phyloP scores from a whole-genome alignment of 1,140 invertebrate species.

The Pseudomyrmex cubaensis region DNA sequence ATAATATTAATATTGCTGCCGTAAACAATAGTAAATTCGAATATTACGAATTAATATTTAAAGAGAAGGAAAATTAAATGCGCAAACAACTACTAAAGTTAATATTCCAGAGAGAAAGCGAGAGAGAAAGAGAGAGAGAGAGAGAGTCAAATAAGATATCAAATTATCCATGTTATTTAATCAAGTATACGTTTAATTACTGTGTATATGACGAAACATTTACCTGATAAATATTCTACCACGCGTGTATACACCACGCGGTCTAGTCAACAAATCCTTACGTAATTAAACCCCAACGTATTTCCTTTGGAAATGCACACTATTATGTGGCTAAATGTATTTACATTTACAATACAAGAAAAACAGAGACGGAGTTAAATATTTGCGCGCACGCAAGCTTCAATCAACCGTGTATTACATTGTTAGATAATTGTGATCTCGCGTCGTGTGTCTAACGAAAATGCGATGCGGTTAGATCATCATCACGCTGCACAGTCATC shows the following conservation, averaged over 20 bases:
- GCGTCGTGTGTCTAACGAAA: conserved; percentile 5
- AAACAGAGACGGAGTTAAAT: not conserved
- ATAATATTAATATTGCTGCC: conserved; percentile 45
- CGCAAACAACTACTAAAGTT: not conserved
- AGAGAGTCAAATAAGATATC: conserved; percentile 23
- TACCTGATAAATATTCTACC: conserved; percentile 14
- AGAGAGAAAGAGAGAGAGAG: not conserved
- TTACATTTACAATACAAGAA: not conserved
- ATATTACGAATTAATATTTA: not conserved
- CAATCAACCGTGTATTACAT: conserved; percentile 11
- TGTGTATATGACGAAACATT: conserved; percentile 31
- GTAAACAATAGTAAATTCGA: not conserved
- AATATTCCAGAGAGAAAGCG: not conserved
- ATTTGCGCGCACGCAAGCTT: not conserved
- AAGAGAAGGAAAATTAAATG: conserved; percentile 9
- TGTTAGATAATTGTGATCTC: conserved; percentile 21
- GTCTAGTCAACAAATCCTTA: conserved; percentile 16
- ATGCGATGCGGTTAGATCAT: conserved; percentile 3
- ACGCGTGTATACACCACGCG: not conserved
- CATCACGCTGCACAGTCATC: not conserved
- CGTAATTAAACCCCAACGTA: conserved; percentile 19
- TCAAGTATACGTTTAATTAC: conserved; percentile 28
- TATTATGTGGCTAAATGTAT: not conserved
- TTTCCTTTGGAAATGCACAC: conserved; percentile 15
- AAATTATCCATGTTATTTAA: conserved; percentile 13